Evolutionary conservation across 1,140 invertebrate genomes (phyloP).

Genomic region (Philopotamus ludificatus): DNA sequence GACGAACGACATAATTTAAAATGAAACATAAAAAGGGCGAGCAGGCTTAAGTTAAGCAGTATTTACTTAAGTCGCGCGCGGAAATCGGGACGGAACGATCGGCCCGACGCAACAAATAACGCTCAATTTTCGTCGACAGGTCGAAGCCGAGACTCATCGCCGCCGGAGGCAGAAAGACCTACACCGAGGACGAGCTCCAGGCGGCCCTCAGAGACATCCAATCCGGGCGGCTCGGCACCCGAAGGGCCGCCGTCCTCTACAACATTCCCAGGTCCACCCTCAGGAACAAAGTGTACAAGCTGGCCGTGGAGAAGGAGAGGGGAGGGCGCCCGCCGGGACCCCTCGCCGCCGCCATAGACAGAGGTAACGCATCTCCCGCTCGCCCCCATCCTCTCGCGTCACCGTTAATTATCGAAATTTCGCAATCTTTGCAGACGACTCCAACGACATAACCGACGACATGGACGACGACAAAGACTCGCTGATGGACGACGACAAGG

Average conservation of each 20-base stretch:
- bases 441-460: constrained; percentile 41
- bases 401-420: neutral
- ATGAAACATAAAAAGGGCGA: neutral
- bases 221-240: constrained; percentile 85
- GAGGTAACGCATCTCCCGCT: constrained; percentile 42
- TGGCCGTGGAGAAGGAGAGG: constrained; percentile 70
- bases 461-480: constrained; percentile 62
- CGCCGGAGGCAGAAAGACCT: constrained; percentile 66
- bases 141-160: constrained; percentile 57
- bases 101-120: neutral
- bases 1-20: constrained; percentile 17
- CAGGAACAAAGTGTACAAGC: constrained; percentile 91
- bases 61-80: neutral
- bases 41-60: neutral
- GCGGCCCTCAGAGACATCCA: constrained; percentile 89
- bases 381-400: neutral
- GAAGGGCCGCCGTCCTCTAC: constrained; percentile 90
- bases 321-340: constrained; percentile 54
- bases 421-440: constrained; percentile 38
- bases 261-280: constrained; percentile 93
- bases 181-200: constrained; percentile 89
- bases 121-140: constrained; percentile 39
- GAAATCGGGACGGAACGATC: neutral
- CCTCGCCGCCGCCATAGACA: constrained; percentile 28
- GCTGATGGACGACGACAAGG: constrained; percentile 65